A percentile compares a stretch with the other conserved stretches of the same genome.
Evolutionary conservation across 2,113 vertebrate species (phyloP).

Genomic region (Hippocampus zosterae): DNA sequence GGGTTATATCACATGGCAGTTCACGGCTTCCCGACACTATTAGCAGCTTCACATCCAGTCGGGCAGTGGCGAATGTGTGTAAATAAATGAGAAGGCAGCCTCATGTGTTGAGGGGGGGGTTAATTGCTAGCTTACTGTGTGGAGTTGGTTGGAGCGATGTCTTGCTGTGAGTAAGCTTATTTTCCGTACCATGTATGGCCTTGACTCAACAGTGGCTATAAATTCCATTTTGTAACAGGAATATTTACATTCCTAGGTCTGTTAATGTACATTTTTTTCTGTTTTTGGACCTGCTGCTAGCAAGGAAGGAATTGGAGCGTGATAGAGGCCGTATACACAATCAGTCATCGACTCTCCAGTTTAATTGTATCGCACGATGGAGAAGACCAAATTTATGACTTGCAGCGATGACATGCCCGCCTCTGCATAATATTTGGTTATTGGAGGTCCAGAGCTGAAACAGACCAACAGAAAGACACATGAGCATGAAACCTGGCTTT

Average conservation of each 20-base stretch:
- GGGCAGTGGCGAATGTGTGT: constrained; percentile 24
- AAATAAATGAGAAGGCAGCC: constrained; percentile 9
- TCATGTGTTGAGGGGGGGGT: neutral
- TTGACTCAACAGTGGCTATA: constrained; percentile 34
- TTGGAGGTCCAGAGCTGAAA: constrained; percentile 20
- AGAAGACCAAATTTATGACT: constrained; percentile 19
- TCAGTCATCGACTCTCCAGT: constrained; percentile 9
- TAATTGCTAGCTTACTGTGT: neutral
- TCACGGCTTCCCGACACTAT: constrained; percentile 39
- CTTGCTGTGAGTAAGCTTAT: neutral
- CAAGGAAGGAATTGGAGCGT: constrained; percentile 20
- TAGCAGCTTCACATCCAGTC: constrained; percentile 61
- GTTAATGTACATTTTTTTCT: constrained; percentile 25
- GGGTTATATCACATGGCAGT: constrained; percentile 32
- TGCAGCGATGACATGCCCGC: neutral
- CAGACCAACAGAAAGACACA: constrained; percentile 20
- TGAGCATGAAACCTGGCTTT: constrained; percentile 46
- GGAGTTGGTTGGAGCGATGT: neutral
- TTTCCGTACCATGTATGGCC: constrained; percentile 18
- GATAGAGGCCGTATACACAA: constrained; percentile 7
- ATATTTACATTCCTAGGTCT: constrained; percentile 40
- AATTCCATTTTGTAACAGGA: constrained; percentile 22
- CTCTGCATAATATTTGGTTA: constrained; percentile 33
- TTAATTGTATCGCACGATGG: neutral
- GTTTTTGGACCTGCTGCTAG: constrained; percentile 16